Base-by-base conservation (phyloP, 2,888 invertebrate species). In the Clistopyga incitator region DNA sequence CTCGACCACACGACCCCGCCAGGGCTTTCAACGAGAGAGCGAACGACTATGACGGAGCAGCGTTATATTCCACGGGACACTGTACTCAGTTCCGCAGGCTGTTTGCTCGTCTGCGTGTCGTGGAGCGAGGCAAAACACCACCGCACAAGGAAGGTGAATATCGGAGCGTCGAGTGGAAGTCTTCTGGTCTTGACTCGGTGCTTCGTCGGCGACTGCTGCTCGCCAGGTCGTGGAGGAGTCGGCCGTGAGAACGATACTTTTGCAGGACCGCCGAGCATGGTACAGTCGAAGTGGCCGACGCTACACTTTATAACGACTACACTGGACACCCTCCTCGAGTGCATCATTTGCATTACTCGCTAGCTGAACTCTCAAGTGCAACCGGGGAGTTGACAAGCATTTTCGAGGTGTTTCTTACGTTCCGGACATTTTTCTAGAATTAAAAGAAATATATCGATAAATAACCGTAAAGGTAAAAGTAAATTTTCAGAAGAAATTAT, bases 201-300 rank as follows among this genome's bases (percentile, higher is more conserved):
- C 29, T 25, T 54, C 15, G 65, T 45, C 64, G 38, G 25, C 56
- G n/a, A n/a, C n/a, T 77, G 59, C 56, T 70, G 47, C 70, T 77
- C 18, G 65, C 65, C 56, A 65, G 71, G 45, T 50, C 45, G 20
- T 20, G 47, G 42, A 25, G 23, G 34, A 74, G 67, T 59, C 42
- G 76, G 54, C 68, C 78, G 68, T 56, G 82, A 78, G 82, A 82
- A 82, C 70, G 15, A 10, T 74, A 70, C 82, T 82, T 78, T 75
- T 68, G 67, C 64, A 78, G 18, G 61, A 34, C 68, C 47, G 34
- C 38, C 54, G 52, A 59, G 23, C 29, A 52, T 50, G 25, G 65
- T 52, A 20, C 0, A 29, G 45, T 54, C 3, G 20, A 20, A 20
- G 20, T 8, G 20, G 20, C 23, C 11, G 2, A 25, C 56, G 13